A percentile compares a stretch with the other conserved stretches of the same genome.
phyloP scores from a whole-genome alignment of 2,113 vertebrate genomes.

The Sinocyclocheilus rhinocerous region DNA sequence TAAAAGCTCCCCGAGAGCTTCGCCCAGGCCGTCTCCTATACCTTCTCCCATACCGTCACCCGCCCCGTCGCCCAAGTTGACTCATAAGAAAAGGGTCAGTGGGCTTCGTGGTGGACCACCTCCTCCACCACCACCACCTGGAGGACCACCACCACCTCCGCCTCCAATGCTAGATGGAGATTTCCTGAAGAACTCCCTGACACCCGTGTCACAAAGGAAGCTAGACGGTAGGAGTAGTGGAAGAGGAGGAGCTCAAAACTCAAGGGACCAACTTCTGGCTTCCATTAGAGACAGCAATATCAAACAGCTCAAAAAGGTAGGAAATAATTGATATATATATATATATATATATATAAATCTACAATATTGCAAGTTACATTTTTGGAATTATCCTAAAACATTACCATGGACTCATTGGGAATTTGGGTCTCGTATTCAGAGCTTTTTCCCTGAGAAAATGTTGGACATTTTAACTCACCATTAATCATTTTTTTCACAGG shows the following conservation, averaged over 20 bases:
- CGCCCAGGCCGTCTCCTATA: constrained; percentile 83
- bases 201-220: constrained; percentile 86
- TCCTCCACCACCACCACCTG: constrained; percentile 83
- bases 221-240: constrained; percentile 77
- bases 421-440: neutral
- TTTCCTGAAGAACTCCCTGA: constrained; percentile 85
- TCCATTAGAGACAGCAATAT: constrained; percentile 89
- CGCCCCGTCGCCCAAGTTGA: constrained; percentile 80
- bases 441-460: neutral
- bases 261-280: constrained; percentile 91
- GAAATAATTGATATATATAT: constrained; percentile 22
- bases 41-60: constrained; percentile 78
- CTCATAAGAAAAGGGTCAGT: constrained; percentile 73
- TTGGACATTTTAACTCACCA: neutral
- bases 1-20: constrained; percentile 74
- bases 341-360: neutral
- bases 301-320: constrained; percentile 92
- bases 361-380: neutral
- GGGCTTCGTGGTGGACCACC: constrained; percentile 58
- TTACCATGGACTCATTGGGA: neutral
- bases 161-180: constrained; percentile 84
- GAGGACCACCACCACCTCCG: constrained; percentile 74
- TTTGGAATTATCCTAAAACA: neutral
- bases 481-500: constrained; percentile 71
- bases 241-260: constrained; percentile 83